phyloP scores from a whole-genome alignment of 2,888 invertebrate species.

The Drosophila stalkeri region DNA sequence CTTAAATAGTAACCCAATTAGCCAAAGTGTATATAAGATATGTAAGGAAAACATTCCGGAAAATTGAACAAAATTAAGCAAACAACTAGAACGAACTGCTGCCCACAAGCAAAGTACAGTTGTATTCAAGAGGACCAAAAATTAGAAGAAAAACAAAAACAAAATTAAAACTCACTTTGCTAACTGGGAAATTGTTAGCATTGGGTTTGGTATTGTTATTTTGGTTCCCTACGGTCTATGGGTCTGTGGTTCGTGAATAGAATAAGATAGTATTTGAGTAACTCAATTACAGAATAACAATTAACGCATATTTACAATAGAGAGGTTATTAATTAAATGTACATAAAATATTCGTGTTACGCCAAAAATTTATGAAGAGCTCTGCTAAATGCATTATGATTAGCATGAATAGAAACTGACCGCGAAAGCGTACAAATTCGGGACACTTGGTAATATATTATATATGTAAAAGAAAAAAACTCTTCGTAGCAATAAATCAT shows the following conservation, averaged over 20 bases:
- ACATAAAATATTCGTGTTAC: conserved; percentile 56
- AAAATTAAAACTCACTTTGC: conserved; percentile 19
- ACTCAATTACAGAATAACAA: conserved; percentile 50
- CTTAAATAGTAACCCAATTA: conserved; percentile 48
- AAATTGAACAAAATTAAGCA: conserved; percentile 26
- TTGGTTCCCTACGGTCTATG: conserved; percentile 6
- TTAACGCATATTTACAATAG: conserved; percentile 45
- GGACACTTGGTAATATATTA: conserved; percentile 15
- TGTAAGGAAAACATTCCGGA: conserved; percentile 13
- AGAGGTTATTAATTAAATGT: conserved; percentile 55
- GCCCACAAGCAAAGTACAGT: conserved; percentile 10
- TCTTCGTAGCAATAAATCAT: conserved; percentile 40
- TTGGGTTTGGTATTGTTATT: conserved; percentile 4
- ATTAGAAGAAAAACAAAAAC: neutral
- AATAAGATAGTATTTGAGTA: conserved; percentile 15
- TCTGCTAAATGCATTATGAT: conserved; percentile 34
- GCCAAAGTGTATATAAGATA: conserved; percentile 58
- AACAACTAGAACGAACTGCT: conserved; percentile 3
- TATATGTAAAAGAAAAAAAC: neutral
- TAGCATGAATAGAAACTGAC: conserved; percentile 35
- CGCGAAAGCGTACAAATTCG: conserved; percentile 7
- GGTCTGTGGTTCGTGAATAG: conserved; percentile 33
- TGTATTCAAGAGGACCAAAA: conserved; percentile 16
- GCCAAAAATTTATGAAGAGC: conserved; percentile 36
- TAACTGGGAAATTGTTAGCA: conserved; percentile 22